A percentile compares a stretch with the other conserved stretches of the same genome.
These are phyloP conservation scores for Albula glossodonta DNA, from an alignment of 2,113 vertebrate species.

Conservation along the genomic window DNA sequence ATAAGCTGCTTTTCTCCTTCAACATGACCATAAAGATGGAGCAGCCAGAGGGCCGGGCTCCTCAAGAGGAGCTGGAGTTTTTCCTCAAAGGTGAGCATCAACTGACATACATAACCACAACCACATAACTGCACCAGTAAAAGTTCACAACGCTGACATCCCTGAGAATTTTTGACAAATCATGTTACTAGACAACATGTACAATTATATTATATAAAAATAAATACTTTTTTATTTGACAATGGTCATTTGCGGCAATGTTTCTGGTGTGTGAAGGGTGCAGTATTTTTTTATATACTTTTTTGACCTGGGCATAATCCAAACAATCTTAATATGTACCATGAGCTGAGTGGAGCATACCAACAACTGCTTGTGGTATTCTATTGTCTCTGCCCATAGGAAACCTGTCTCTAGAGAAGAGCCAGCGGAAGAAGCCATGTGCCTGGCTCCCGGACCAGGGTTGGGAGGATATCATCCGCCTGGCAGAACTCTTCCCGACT, in stretches of 20 bases:
- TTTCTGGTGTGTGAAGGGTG: neutral
- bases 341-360: neutral
- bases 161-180: too few species aligned
- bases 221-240: too few species aligned
- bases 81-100: constrained; percentile 86
- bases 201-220: too few species aligned
- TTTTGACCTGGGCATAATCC: too few species aligned
- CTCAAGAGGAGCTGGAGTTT: constrained; percentile 93
- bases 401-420: constrained; percentile 91
- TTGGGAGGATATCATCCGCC: constrained; percentile 88
- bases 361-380: neutral
- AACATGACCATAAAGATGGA: constrained; percentile 93
- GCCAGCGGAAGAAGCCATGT: constrained; percentile 73
- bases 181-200: too few species aligned
- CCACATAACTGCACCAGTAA: neutral
- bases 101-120: neutral
- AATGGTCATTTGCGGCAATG: neutral
- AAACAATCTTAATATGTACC: too few species aligned
- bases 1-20: constrained; percentile 93
- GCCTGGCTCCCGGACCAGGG: constrained; percentile 88
- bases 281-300: too few species aligned
- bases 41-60: constrained; percentile 80
- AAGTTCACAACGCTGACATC: neutral
- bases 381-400: constrained; percentile 62
- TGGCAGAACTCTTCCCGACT: constrained; percentile 79